Conservation (phyloP, 2,113 vertebrate genomes). For the Pomatorhinus ruficollis region DNA sequence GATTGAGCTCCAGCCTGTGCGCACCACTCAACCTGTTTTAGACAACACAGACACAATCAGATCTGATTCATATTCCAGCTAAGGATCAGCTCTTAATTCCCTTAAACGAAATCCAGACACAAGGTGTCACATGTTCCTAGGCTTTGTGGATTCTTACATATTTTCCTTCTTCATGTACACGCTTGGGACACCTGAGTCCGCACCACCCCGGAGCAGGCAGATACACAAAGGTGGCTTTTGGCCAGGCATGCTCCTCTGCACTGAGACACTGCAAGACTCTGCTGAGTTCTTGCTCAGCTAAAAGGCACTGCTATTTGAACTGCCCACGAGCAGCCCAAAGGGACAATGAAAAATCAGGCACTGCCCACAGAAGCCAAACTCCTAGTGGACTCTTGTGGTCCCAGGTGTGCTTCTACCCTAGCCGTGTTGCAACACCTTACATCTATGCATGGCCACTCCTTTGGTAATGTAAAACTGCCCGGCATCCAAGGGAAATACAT, state of each 20-base stretch:
- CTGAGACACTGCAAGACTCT: not conserved
- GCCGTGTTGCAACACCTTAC: accelerated
- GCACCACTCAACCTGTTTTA: conserved; percentile 21
- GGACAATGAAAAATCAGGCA: not conserved
- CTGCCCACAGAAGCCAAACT: not conserved
- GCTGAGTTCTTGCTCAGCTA: not conserved
- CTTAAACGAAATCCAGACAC: conserved; percentile 42
- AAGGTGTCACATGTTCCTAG: conserved; percentile 7
- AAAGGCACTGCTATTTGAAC: not conserved
- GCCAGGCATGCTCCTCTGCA: not conserved
- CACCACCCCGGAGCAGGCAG: not conserved
- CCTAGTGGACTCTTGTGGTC: accelerated
- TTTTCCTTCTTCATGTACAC: not conserved
- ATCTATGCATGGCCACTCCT: not conserved
- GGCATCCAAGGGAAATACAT: not conserved
- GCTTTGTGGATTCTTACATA: not conserved
- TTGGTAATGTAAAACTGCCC: not conserved
- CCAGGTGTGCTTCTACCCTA: not conserved
- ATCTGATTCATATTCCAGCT: conserved; percentile 55
- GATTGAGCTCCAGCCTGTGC: not conserved
- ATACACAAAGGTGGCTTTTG: not conserved
- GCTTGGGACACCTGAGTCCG: accelerated
- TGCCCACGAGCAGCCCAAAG: not conserved
- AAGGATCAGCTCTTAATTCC: conserved; percentile 67
- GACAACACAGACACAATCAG: conserved; percentile 48